Evolutionary conservation across 2,888 invertebrate species (phyloP), one percentile per base, ranked within the genome.

Genomic region (Pseudococcus viburni): DNA sequence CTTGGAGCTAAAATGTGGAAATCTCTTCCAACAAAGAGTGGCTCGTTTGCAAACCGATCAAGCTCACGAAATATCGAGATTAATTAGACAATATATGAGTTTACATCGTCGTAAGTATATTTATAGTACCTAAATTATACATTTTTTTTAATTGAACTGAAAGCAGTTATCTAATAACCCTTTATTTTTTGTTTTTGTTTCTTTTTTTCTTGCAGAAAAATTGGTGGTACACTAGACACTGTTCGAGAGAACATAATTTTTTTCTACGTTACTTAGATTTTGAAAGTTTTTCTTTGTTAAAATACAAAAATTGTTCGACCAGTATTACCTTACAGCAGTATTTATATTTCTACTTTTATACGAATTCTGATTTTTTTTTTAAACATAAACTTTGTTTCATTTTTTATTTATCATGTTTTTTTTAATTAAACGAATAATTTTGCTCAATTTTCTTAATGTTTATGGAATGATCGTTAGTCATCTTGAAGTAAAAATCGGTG

Each of bases 1-100:
- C 93, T 93, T 99, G 92, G 99, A 99, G 93, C 96, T 99, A 95
- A 99, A 99, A 92, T 97, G 98, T 91, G 98, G 99, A 51, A 98
- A 98, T 91, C 93, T 99, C 91, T 96, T 98, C 94, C 97, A 98
- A 92, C 98, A 98, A 92, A 94, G 97, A 90, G 97, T 98, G 91
- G 97, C 98, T 89, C 94, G 98, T 90, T 94, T 99, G 90, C 98
- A 99, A 92, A 99, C 99, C 0, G 98, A 99, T 92, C 97, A 99
- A 93, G 99, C 99, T 64, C 98, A 98, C 91, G 99, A 99, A 92
- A 97, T 99, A 91, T 97, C 98, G 85, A 95, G 98, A 90, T 94
- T 99, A 90, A 98, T 99, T 91, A 94, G 98, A 48, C 99, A 99
- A 92, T 99, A 99, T 93, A 98, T 99, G 91, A 97, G 97, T 91